phyloP scores from a whole-genome alignment of 1,140 invertebrate species.

The Drosophila tsacasi region DNA sequence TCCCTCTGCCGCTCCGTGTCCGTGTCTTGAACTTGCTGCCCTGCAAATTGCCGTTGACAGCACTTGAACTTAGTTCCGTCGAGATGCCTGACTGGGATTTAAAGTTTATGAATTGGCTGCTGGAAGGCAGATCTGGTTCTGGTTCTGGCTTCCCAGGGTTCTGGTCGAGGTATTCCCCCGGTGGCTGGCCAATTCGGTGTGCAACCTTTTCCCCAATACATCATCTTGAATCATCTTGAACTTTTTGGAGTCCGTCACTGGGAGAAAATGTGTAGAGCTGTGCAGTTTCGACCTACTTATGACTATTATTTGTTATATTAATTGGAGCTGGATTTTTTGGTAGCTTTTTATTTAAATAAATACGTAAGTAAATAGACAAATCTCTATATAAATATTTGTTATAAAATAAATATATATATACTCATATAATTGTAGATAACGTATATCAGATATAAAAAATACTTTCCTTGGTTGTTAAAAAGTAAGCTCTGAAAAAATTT shows the following conservation, averaged over 20 bases:
- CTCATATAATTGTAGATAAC: too few species aligned
- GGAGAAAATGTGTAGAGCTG: slow-evolving; percentile 5
- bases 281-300: not conserved
- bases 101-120: not conserved
- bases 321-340: not conserved
- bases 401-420: too few species aligned
- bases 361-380: too few species aligned
- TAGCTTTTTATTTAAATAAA: too few species aligned
- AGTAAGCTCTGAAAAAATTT: too few species aligned
- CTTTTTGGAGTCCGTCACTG: slow-evolving; percentile 36
- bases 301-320: not conserved
- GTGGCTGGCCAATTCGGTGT: slow-evolving; percentile 24
- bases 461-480: too few species aligned
- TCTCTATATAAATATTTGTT: too few species aligned
- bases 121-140: slow-evolving; percentile 29
- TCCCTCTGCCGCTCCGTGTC: not conserved
- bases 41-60: slow-evolving; percentile 47
- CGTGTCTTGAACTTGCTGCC: slow-evolving; percentile 51
- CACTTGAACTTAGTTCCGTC: slow-evolving; percentile 49
- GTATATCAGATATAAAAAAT: too few species aligned
- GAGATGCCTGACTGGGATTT: slow-evolving; percentile 2
- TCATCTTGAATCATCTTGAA: slow-evolving; percentile 40
- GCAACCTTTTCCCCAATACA: slow-evolving; percentile 49
- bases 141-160: slow-evolving; percentile 33
- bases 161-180: slow-evolving; percentile 23